A percentile compares a stretch with the other conserved stretches of the same genome.
phyloP scores from a whole-genome alignment of 1,140 invertebrate genomes.

The Arion vulgaris region DNA sequence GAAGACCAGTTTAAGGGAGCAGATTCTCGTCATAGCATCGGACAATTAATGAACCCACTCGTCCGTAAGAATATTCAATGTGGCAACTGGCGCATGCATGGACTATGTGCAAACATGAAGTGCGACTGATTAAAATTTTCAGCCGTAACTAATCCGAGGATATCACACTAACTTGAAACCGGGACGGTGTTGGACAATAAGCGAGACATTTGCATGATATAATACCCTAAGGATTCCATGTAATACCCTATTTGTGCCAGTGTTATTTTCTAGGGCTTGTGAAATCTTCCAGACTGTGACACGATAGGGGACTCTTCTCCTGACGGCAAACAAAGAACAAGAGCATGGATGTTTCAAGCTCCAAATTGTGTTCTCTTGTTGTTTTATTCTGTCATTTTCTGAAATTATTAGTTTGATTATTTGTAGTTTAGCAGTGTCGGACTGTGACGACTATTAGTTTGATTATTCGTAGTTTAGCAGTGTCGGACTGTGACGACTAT shows the following conservation, averaged over 20 bases:
- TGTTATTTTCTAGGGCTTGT: neutral
- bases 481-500: too few species aligned
- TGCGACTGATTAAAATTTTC: constrained; percentile 6
- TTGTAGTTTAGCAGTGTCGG: too few species aligned
- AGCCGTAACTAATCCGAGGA: constrained; percentile 3
- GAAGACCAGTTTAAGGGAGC: neutral
- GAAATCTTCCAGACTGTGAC: neutral
- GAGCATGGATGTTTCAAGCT: neutral
- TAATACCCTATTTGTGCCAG: neutral
- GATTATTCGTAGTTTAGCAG: too few species aligned
- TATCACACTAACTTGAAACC: neutral
- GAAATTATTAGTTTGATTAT: too few species aligned
- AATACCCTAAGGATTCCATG: neutral
- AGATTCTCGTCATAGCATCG: neutral
- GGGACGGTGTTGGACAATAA: neutral
- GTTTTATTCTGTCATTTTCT: constrained; percentile 33
- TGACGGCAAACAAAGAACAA: constrained; percentile 19
- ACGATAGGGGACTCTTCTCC: neutral
- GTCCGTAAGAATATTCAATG: neutral
- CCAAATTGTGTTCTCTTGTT: neutral
- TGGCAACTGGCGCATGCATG: neutral
- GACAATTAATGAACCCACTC: constrained; percentile 3
- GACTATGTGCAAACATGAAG: neutral
- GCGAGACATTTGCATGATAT: constrained; percentile 13
- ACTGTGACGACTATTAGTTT: too few species aligned